phyloP scores from a whole-genome alignment of 2,113 vertebrate species.

The Apodemus sylvaticus region DNA sequence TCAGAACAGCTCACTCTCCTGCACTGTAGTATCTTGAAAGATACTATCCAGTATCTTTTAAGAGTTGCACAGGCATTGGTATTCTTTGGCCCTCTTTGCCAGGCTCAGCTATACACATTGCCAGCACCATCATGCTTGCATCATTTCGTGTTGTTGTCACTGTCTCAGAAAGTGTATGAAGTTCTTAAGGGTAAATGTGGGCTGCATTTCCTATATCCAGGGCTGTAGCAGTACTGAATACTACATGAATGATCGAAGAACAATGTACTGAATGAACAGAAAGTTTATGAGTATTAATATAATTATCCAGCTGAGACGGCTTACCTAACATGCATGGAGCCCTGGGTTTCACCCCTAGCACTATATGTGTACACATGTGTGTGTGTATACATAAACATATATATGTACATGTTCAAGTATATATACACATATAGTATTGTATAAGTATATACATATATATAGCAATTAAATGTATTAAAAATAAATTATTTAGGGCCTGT shows the following conservation, averaged over 20 bases:
- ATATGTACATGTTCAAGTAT: too few relatives aligned
- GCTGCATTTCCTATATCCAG: not conserved
- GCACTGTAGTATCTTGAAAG: too few relatives aligned
- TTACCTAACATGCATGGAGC: not conserved
- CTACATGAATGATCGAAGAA: not conserved
- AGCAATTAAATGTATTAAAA: not conserved
- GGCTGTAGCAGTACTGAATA: not conserved
- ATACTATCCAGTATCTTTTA: not conserved
- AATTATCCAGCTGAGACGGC: not conserved
- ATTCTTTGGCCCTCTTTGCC: not conserved
- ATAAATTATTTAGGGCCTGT: not conserved
- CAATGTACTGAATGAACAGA: not conserved
- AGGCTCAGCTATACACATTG: not conserved
- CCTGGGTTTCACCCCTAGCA: not conserved
- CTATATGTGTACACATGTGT: not conserved
- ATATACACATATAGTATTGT: too few relatives aligned
- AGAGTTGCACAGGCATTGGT: not conserved
- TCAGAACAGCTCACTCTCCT: not conserved
- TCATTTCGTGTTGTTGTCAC: not conserved
- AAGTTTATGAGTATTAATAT: constrained; percentile 36
- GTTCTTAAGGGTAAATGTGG: not conserved
- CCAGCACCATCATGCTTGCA: not conserved
- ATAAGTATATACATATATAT: too few relatives aligned
- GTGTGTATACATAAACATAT: too few relatives aligned
- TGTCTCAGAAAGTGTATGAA: not conserved